Conservation (phyloP, 1,140 invertebrate genomes). For the Diorhabda sublineata region DNA sequence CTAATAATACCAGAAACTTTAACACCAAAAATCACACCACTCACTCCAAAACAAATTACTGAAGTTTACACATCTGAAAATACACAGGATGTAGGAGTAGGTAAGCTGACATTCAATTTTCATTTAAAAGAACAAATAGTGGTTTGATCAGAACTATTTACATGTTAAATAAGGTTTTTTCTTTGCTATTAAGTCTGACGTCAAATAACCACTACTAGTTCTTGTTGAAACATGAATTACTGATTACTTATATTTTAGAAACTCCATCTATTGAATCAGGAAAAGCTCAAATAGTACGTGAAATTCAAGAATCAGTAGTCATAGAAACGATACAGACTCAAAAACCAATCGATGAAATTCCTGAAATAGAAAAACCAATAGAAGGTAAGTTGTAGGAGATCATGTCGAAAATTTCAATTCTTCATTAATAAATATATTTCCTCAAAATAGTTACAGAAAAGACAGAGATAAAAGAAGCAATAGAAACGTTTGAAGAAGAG, state of each 20-base stretch:
- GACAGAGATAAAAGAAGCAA: slow-evolving; percentile 14
- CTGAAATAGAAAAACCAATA: neutral
- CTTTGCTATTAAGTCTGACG: neutral
- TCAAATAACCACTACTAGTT: no score
- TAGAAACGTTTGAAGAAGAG: slow-evolving; percentile 34
- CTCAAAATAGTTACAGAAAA: neutral
- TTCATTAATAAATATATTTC: no score
- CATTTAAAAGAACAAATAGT: neutral
- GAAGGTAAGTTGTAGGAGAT: neutral
- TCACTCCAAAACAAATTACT: slow-evolving; percentile 15
- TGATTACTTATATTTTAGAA: slow-evolving; percentile 28
- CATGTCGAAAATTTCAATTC: no score
- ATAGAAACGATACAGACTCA: slow-evolving; percentile 36
- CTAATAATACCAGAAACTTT: neutral
- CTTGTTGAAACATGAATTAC: no score
- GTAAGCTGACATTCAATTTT: slow-evolving; percentile 8
- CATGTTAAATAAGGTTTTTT: no score
- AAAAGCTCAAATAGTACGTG: slow-evolving; percentile 28
- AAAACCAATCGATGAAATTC: slow-evolving; percentile 37
- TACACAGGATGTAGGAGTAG: slow-evolving; percentile 16
- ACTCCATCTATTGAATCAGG: slow-evolving; percentile 18
- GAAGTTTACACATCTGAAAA: slow-evolving; percentile 21
- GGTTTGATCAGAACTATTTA: no score
- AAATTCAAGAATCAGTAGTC: slow-evolving; percentile 34
- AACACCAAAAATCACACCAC: slow-evolving; percentile 18